Conservation (phyloP, 2,797 vertebrate species). For the Cossypha polioptera region DNA sequence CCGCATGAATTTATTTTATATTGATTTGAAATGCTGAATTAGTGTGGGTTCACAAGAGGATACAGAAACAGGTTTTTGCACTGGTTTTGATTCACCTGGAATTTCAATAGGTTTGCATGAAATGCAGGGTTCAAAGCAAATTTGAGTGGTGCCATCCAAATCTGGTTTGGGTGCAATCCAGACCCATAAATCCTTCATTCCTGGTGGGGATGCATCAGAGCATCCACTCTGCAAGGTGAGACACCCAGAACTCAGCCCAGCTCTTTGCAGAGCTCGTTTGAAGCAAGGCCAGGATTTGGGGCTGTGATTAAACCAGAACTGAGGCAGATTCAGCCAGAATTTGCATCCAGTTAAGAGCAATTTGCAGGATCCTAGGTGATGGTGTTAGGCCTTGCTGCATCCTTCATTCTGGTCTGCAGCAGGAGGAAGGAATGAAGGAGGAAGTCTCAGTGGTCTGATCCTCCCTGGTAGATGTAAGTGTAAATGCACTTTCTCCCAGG, state of each 20-base stretch:
- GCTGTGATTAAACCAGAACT: not conserved
- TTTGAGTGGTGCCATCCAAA: not conserved
- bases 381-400: not conserved
- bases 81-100: not conserved
- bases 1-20: rapidly evolving
- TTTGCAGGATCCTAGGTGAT: not conserved
- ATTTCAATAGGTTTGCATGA: not conserved
- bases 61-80: not conserved
- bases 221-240: not conserved
- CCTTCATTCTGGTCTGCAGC: not conserved
- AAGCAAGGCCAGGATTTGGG: not conserved
- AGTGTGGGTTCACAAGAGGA: constrained; percentile 17
- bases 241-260: not conserved
- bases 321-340: not conserved
- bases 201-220: not conserved
- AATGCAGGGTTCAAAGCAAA: constrained; percentile 20
- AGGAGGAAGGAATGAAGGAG: not conserved
- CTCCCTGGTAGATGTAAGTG: not conserved
- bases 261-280: not conserved
- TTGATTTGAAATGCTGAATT: not conserved
- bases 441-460: not conserved
- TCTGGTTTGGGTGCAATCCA: not conserved
- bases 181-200: not conserved
- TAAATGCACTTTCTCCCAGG: not conserved
- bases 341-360: not conserved